phyloP scores from a whole-genome alignment of 1,140 invertebrate species.

The Zaprionus camerounensis region DNA sequence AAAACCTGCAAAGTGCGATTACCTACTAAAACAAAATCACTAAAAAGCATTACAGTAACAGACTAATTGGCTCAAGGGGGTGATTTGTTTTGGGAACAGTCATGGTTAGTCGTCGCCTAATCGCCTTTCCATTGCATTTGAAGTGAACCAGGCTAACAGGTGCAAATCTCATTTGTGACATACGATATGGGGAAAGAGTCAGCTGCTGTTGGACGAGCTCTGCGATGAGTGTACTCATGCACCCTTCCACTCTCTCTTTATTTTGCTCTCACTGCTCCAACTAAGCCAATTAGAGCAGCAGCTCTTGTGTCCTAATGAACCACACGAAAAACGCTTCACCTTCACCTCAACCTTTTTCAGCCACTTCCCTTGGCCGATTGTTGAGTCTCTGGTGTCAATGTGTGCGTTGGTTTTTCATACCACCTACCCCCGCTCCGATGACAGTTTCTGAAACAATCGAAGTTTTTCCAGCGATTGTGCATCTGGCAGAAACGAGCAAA shows the following conservation, averaged over 20 bases:
- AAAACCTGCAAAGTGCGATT: neutral
- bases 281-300: constrained; percentile 61
- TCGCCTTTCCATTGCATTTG: neutral
- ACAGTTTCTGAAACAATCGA: neutral
- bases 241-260: neutral
- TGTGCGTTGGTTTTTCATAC: neutral
- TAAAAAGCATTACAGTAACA: neutral
- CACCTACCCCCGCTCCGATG: neutral
- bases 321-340: constrained; percentile 27
- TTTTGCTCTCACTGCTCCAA: neutral
- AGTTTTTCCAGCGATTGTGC: constrained; percentile 50
- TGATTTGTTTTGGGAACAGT: constrained; percentile 16
- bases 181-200: neutral
- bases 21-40: neutral
- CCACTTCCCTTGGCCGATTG: constrained; percentile 1
- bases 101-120: constrained; percentile 5
- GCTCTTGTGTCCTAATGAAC: constrained; percentile 55
- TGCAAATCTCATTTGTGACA: constrained; percentile 6
- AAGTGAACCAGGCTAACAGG: neutral
- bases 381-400: neutral
- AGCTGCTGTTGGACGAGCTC: neutral
- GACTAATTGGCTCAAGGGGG: constrained; percentile 26
- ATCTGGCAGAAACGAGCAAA: constrained; percentile 47
- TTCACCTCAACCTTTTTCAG: constrained; percentile 38
- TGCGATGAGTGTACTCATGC: neutral